Conservation (phyloP, 2,888 invertebrate species). For the Noctuana brunneofusca region DNA sequence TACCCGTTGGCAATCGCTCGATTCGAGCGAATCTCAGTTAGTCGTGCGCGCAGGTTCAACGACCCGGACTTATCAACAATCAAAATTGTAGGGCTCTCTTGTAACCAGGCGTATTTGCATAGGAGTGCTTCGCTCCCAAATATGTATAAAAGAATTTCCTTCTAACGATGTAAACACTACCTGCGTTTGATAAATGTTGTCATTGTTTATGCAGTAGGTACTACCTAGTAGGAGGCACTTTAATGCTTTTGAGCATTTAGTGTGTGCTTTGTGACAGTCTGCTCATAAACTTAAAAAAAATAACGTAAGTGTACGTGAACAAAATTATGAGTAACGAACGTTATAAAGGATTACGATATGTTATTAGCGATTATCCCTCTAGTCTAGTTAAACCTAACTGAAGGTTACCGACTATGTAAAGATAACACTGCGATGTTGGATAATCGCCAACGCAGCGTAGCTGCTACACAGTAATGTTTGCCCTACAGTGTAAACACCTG, state of each 20-base stretch:
- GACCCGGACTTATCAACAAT: conserved; percentile 76
- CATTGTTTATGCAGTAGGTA: no score
- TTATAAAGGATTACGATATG: no score
- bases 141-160: conserved; percentile 22
- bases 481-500: conserved; percentile 59
- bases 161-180: conserved; percentile 31
- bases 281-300: no score
- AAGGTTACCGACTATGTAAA: conserved; percentile 6
- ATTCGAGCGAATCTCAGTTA: conserved; percentile 65
- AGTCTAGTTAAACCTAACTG: background rate
- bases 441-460: conserved; percentile 53
- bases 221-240: no score
- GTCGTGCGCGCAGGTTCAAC: conserved; percentile 71
- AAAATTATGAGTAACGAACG: no score
- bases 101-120: conserved; percentile 40
- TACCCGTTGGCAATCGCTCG: conserved; percentile 55
- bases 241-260: no score
- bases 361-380: no score
- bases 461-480: conserved; percentile 54
- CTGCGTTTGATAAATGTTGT: background rate
- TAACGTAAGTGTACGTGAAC: no score
- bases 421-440: conserved; percentile 45
- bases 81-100: conserved; percentile 62
- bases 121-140: conserved; percentile 27
- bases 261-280: no score